Base-by-base conservation (phyloP, 2,888 invertebrate genomes). In the Cryptocephalus primarius region DNA sequence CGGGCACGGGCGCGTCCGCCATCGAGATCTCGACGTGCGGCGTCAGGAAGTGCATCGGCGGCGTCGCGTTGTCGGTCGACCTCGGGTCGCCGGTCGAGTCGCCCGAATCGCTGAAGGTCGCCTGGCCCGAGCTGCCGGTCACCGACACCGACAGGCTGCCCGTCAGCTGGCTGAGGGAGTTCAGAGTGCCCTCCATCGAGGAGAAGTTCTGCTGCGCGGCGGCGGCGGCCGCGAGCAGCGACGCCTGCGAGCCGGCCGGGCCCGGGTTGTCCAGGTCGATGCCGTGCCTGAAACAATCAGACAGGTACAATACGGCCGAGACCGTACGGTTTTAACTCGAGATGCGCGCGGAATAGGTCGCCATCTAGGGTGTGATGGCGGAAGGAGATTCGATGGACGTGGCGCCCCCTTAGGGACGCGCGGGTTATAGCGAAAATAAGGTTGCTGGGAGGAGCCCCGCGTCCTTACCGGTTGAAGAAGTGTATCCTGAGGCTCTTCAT, bases 11-110 rank as follows among this genome's bases (percentile, higher is more conserved):
- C 51, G 85, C 83, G 63, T 88, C 88, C 12, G 87, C 84, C 80
- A 89, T 87, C 38, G 88, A 89, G 67, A 91, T 90, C 73, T 91
- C 90, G 33, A 91, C 89, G 59, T 91, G 91, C 8, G 91, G 91
- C 34, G 90, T 89, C 38, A 91, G 75, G 65, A 90, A 91, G 69
- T 91, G 89, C 88, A 89, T 89, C 1, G 89, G 89, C 9, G 89
- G 89, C 40, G 89, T 89, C 8, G 85, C 86, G 62, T 89, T 89
- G 64, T 89, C 88, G n/a, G 83, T 81, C 1, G 87, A 87, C 47
- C 88, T 75, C 39, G 80, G 83, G 11, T 22, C 32, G 1, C 83
- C 84, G 44, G 84, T 82, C 55, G 88, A 88, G 60, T 89, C 88
- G 0, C 88, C 88, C 54, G 87, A 87, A 63, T 89, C 89, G 36